Evolutionary conservation across 2,888 invertebrate genomes (phyloP), one percentile per base, ranked within the genome.

Genomic region (Lepeophtheirus nordmannii): DNA sequence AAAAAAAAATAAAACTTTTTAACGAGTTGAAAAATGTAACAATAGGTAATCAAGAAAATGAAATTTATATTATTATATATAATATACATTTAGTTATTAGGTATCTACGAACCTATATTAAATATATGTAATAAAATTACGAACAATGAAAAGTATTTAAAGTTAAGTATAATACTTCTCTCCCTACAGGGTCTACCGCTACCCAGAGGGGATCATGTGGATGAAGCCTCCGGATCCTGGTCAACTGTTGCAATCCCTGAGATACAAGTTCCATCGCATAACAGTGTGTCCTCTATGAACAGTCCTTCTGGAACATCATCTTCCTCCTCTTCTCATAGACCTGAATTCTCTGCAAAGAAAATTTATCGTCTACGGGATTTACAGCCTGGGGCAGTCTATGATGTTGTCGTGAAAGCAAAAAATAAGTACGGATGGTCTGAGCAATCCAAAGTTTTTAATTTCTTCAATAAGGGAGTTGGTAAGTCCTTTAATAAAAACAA

Each of bases 401-500:
- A 65, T 30, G 58, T 65, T 12, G 58, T 65, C 10, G 65, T 20
- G 22, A 53, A 53, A 53, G 56, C 65, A n/a, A 65, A 58, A 37
- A 65, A 65, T 58, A 22, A 65, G 53, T 65, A 41, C 10, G 65
- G 65, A 5, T 65, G 65, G 65, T 65, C 65, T 10, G n/a, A 58
- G 11, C 58, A 37, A 17, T 65, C 65, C 22, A 65, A 65, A 17
- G 37, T 37, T n/a, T 65, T 65, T 53, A 65, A 53, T 12, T 65
- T 56, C 58, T 65, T 65, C 37, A 65, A 65, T 53, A 65, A 65
- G 38, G 65, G 65, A 20, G 65, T 65, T 23, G 65, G 65, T 65
- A 58, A 65, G 65, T 8, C 5, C 30, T 5, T 30, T 30, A n/a
- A n/a, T n/a, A n/a, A n/a, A n/a, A n/a, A n/a, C n/a, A n/a, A n/a